phyloP scores from a whole-genome alignment of 1,140 invertebrate species.

The Chrysomallon squamiferum region DNA sequence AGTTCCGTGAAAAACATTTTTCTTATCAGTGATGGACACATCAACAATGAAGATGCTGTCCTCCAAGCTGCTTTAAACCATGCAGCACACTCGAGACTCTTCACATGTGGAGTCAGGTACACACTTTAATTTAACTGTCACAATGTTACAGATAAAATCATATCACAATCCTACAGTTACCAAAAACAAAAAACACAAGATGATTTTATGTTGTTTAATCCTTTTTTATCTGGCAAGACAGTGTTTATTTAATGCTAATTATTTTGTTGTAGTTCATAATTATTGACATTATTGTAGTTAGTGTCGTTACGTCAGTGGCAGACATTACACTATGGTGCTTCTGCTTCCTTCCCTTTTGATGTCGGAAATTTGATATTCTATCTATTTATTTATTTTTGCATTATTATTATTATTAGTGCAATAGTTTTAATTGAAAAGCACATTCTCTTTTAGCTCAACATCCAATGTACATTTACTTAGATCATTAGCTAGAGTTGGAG shows the following conservation, averaged over 20 bases:
- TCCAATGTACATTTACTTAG: constrained; percentile 55
- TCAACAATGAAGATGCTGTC: constrained; percentile 49
- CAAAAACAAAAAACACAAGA: too few species aligned
- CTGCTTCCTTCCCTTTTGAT: too few species aligned
- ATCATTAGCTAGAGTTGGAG: constrained; percentile 50
- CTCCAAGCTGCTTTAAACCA: constrained; percentile 31
- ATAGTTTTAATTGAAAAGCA: too few species aligned
- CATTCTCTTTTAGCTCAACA: constrained; percentile 37
- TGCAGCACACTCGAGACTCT: constrained; percentile 47
- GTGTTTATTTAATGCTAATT: too few species aligned
- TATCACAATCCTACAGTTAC: too few species aligned
- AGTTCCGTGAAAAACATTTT: constrained; percentile 46
- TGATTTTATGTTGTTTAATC: neutral
- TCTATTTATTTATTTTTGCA: neutral
- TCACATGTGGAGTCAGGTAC: constrained; percentile 56
- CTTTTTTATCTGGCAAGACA: neutral
- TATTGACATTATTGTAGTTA: too few species aligned
- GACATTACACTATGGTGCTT: too few species aligned
- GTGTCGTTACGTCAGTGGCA: too few species aligned
- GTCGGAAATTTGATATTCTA: too few species aligned
- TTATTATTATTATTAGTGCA: neutral
- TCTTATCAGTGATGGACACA: constrained; percentile 58
- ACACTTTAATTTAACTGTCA: too few species aligned
- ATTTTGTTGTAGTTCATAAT: too few species aligned
- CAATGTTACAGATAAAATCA: too few species aligned